Evolutionary conservation across 2,797 vertebrate genomes (phyloP).

Genomic region (Nyctibius grandis): DNA sequence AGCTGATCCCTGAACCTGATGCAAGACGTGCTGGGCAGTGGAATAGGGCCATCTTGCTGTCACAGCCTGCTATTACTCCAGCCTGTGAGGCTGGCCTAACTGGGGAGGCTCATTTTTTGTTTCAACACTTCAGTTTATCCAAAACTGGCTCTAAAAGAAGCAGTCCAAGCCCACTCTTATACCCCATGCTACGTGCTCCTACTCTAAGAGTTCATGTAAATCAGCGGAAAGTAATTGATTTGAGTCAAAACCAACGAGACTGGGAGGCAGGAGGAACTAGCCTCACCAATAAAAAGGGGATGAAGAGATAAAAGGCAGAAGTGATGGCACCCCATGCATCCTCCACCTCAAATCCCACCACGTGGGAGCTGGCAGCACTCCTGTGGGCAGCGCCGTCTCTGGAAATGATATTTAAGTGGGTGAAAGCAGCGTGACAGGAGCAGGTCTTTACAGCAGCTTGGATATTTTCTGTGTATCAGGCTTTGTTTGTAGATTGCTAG

Average conservation of each 20-base stretch:
- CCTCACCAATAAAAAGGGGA: background rate
- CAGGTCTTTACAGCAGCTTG: background rate
- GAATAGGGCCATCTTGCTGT: slow-evolving; percentile 26
- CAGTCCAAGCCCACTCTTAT: background rate
- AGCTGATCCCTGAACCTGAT: background rate
- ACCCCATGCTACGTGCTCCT: background rate
- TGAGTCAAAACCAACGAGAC: background rate
- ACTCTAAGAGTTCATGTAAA: background rate
- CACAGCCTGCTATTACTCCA: background rate
- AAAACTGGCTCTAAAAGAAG: background rate
- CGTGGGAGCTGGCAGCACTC: accelerated
- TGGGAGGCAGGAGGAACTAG: background rate
- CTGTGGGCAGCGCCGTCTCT: accelerated
- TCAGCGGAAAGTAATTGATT: background rate
- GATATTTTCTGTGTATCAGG: accelerated
- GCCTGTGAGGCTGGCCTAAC: background rate
- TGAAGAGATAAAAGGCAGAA: no score
- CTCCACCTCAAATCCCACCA: background rate
- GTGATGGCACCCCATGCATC: accelerated
- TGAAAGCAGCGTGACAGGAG: accelerated
- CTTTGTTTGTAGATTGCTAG: background rate
- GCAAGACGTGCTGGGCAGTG: background rate
- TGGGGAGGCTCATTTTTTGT: accelerated
- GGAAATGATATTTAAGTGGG: background rate
- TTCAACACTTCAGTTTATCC: background rate